A percentile compares a stretch with the other conserved stretches of the same genome.
Evolutionary conservation across 2,797 vertebrate genomes (phyloP).

Genomic region (Danio kyathit): DNA sequence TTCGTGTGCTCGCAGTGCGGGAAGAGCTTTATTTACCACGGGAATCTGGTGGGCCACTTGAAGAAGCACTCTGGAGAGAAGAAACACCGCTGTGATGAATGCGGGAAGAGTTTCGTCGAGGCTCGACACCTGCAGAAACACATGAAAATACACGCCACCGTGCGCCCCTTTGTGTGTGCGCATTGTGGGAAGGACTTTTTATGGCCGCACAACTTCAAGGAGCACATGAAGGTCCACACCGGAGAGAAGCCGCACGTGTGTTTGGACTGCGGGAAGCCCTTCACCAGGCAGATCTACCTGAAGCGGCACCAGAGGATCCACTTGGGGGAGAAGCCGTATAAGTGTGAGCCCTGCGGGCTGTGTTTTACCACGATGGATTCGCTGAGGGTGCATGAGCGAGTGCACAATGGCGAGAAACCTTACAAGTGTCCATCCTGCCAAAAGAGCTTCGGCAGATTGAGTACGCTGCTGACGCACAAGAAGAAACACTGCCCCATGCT

Average conservation of each 20-base stretch:
- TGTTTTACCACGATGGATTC: conserved; percentile 15
- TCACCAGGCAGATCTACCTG: conserved; percentile 32
- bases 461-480: conserved; percentile 35
- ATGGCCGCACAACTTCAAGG: conserved; percentile 39
- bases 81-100: conserved; percentile 14
- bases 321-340: conserved; percentile 39
- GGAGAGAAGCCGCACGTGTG: conserved; percentile 6
- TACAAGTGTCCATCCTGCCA: conserved; percentile 14
- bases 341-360: conserved; percentile 20
- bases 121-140: conserved; percentile 42
- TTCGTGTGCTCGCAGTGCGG: conserved; percentile 38
- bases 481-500: conserved; percentile 21
- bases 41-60: conserved; percentile 24
- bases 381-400: conserved; percentile 35
- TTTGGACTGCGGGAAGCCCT: conserved; percentile 34
- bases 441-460: conserved; percentile 30
- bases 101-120: conserved; percentile 38
- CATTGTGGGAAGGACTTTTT: conserved; percentile 31
- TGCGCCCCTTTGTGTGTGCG: background rate
- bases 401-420: conserved; percentile 36
- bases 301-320: conserved; percentile 44
- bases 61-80: conserved; percentile 44
- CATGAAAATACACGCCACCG: conserved; percentile 15
- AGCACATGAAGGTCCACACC: conserved; percentile 34
- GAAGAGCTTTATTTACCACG: conserved; percentile 39